Evolutionary conservation across 2,797 vertebrate species (phyloP).

Genomic region (Carduelis carduelis): DNA sequence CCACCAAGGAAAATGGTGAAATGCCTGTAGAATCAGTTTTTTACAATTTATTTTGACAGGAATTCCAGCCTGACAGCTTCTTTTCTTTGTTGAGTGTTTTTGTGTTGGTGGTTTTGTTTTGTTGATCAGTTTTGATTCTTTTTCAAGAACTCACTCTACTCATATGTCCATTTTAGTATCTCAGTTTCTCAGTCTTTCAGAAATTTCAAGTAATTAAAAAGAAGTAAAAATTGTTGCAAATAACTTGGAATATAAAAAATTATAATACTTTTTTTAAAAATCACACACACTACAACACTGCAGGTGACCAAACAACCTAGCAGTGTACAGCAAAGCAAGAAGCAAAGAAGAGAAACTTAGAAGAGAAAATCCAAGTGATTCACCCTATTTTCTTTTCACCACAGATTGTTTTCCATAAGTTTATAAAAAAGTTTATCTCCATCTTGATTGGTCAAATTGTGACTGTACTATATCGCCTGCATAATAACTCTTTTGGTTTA

Average conservation of each 20-base stretch:
- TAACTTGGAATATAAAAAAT: neutral
- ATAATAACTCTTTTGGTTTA: neutral
- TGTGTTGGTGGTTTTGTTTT: neutral
- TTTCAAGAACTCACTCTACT: neutral
- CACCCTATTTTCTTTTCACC: neutral
- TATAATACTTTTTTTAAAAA: neutral
- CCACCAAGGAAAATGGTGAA: neutral
- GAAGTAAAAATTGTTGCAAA: neutral
- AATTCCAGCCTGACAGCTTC: neutral
- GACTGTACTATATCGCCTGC: accelerated
- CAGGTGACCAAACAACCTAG: neutral
- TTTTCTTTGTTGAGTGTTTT: neutral
- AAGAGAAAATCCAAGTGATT: neutral
- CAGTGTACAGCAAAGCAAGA: neutral
- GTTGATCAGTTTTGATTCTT: neutral
- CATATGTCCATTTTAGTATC: neutral
- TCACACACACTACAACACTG: neutral
- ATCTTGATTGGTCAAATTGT: neutral
- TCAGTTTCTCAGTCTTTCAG: neutral
- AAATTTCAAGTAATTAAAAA: neutral
- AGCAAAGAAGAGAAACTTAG: neutral
- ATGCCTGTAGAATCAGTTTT: neutral
- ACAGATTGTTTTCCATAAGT: neutral
- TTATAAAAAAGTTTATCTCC: neutral
- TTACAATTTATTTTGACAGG: neutral